These are phyloP conservation scores for Onychostruthus taczanowskii DNA, from an alignment of 2,113 vertebrate genomes.

Conservation along the genomic window DNA sequence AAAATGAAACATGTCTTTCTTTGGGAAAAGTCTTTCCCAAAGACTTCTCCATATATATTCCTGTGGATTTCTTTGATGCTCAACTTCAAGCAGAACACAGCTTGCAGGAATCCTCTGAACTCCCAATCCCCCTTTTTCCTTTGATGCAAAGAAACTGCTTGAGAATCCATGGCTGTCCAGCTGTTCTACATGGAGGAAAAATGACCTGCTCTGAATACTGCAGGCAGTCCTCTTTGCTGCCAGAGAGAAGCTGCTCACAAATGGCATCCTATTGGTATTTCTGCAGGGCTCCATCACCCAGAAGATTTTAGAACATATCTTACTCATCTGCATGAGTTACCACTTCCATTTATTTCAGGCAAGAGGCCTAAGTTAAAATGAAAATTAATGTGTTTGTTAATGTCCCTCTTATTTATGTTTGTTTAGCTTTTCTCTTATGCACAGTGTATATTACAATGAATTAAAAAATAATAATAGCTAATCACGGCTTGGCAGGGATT, in stretches of 20 bases:
- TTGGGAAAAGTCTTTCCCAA: neutral
- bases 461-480: slow-evolving; percentile 57
- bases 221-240: neutral
- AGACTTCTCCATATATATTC: neutral
- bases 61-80: neutral
- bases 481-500: neutral
- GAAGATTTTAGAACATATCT: neutral
- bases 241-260: neutral
- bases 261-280: neutral
- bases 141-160: neutral
- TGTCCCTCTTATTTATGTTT: neutral
- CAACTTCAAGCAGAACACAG: neutral
- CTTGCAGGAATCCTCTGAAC: neutral
- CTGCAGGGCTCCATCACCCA: neutral
- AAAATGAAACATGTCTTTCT: neutral
- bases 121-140: neutral
- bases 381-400: slow-evolving; percentile 35
- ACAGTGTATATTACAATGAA: slow-evolving; percentile 8
- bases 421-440: slow-evolving; percentile 7
- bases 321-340: neutral
- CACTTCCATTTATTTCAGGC: neutral
- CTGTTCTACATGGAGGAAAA: neutral
- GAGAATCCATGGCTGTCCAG: neutral
- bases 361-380: neutral
- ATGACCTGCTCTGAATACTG: neutral